A percentile compares a stretch with the other conserved stretches of the same genome.
phyloP scores from a whole-genome alignment of 2,113 vertebrate genomes.

The Solenodon paradoxus region DNA sequence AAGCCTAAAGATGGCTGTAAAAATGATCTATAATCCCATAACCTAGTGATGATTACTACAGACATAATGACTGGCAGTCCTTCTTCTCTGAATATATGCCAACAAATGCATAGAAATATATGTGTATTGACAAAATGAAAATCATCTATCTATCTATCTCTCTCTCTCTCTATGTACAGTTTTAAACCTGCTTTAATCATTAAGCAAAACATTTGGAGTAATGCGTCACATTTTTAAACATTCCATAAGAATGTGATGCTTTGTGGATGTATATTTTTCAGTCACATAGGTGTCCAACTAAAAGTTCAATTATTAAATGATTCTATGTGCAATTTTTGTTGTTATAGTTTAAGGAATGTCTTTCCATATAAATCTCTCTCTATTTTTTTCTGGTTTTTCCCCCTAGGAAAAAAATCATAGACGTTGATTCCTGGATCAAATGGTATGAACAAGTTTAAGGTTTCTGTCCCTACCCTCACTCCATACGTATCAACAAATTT shows the following conservation, averaged over 20 bases:
- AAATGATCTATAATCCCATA: background rate
- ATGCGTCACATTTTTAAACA: constrained; percentile 17
- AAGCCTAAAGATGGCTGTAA: background rate
- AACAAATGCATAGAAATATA: background rate
- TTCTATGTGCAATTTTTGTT: constrained; percentile 36
- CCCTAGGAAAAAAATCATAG: constrained; percentile 56
- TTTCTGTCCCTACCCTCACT: background rate
- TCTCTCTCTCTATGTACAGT: background rate
- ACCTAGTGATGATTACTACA: background rate
- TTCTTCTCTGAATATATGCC: background rate
- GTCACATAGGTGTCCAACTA: background rate
- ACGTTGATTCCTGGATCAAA: constrained; percentile 57
- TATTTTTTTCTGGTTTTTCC: constrained; percentile 32
- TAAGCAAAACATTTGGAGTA: background rate
- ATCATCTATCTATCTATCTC: too few species aligned
- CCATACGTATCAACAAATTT: constrained; percentile 20
- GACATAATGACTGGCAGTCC: background rate
- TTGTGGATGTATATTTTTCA: background rate
- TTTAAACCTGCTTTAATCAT: constrained; percentile 4
- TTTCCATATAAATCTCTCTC: constrained; percentile 55
- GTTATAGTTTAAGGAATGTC: constrained; percentile 28
- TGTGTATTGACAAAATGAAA: constrained; percentile 12
- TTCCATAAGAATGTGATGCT: background rate
- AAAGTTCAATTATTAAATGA: background rate
- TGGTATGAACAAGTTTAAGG: constrained; percentile 69